Conservation (phyloP, 1,140 invertebrate species). For the Pararge aegeria region DNA sequence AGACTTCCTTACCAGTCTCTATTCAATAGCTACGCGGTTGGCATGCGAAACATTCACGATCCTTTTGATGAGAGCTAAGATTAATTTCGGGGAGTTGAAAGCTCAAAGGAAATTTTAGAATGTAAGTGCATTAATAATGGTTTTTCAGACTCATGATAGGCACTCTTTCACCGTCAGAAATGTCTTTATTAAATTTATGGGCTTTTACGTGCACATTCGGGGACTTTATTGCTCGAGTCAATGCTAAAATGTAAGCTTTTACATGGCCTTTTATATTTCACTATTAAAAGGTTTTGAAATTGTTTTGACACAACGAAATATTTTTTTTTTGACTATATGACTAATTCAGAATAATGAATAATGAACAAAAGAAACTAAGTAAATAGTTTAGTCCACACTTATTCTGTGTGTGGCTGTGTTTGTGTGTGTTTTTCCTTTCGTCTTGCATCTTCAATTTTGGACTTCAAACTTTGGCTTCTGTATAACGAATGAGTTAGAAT, state of each 20-base stretch:
- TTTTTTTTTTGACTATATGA: too few species aligned
- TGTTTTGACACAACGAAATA: slow-evolving; percentile 21
- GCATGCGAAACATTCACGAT: slow-evolving; percentile 65
- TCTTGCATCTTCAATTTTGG: too few species aligned
- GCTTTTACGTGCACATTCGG: slow-evolving; percentile 60
- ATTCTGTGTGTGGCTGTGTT: too few species aligned
- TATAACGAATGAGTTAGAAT: too few species aligned
- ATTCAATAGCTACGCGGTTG: slow-evolving; percentile 51
- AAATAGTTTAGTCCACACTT: too few species aligned
- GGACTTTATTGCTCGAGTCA: slow-evolving; percentile 59
- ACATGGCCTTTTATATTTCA: slow-evolving; percentile 25
- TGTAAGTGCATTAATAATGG: slow-evolving; percentile 77
- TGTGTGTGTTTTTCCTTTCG: too few species aligned
- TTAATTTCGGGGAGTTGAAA: slow-evolving; percentile 66
- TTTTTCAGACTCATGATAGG: slow-evolving; percentile 57
- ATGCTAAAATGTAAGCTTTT: slow-evolving; percentile 31
- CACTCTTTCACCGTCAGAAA: slow-evolving; percentile 61
- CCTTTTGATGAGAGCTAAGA: slow-evolving; percentile 73
- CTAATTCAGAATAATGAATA: too few species aligned
- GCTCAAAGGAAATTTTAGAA: slow-evolving; percentile 76
- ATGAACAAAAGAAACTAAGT: too few species aligned
- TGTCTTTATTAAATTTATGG: slow-evolving; percentile 71
- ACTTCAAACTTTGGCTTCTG: too few species aligned
- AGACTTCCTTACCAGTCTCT: slow-evolving; percentile 32
- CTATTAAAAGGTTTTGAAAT: slow-evolving; percentile 30